These are phyloP conservation scores for Oceanodroma leucorhoa DNA, from an alignment of 2,797 vertebrate genomes.

Conservation along the genomic window DNA sequence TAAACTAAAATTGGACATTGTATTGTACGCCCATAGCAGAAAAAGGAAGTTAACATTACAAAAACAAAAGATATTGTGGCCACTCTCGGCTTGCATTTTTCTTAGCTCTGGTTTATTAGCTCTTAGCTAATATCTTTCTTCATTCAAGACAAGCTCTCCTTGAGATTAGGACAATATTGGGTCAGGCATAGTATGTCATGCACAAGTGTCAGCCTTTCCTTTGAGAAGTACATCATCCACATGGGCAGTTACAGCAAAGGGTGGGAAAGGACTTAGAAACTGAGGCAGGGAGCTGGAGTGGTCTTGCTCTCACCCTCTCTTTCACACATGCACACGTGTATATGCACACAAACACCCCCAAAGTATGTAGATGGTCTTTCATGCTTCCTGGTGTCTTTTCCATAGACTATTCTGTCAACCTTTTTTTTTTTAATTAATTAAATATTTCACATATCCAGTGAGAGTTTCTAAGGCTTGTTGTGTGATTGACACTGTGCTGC, in stretches of 20 bases:
- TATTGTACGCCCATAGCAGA: background rate
- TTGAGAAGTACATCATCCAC: background rate
- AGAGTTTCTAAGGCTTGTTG: background rate
- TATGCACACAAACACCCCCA: background rate
- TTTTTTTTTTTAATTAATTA: background rate
- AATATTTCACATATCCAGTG: background rate
- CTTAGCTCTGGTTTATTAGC: background rate
- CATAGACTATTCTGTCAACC: background rate
- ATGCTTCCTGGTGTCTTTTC: background rate
- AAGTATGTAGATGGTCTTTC: fast-evolving
- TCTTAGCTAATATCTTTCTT: background rate
- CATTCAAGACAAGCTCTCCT: background rate
- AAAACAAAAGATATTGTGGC: background rate
- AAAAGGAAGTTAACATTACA: background rate
- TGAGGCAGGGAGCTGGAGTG: background rate
- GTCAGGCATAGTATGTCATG: background rate
- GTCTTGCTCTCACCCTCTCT: background rate
- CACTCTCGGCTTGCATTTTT: background rate
- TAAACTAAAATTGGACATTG: background rate
- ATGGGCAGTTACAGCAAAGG: background rate
- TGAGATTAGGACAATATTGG: background rate
- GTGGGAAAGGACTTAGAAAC: background rate
- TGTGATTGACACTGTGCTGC: background rate
- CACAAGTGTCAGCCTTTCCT: background rate
- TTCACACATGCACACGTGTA: too few species aligned